phyloP scores from a whole-genome alignment of 1,140 invertebrate species.

The Brachionus asplanchnoidis region DNA sequence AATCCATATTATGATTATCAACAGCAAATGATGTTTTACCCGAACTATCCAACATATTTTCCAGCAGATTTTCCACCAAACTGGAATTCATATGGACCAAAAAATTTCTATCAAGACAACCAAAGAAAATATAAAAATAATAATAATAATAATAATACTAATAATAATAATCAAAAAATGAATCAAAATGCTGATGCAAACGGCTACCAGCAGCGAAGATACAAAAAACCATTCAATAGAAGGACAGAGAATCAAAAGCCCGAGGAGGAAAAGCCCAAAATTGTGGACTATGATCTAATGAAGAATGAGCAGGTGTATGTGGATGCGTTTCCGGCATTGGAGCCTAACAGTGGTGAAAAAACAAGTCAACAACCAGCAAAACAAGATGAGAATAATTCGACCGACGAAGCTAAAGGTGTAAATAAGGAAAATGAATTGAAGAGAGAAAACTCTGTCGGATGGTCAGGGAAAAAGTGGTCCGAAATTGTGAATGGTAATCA shows the following conservation, averaged over 20 bases:
- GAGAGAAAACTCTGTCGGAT: background rate
- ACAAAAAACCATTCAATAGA: background rate
- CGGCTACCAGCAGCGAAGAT: background rate
- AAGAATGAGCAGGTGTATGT: constrained; percentile 3
- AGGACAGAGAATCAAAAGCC: background rate
- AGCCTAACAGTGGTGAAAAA: background rate
- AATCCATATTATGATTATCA: constrained; percentile 9
- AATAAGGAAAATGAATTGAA: background rate
- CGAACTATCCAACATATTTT: constrained; percentile 9
- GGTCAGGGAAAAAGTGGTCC: background rate
- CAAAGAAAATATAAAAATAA: background rate
- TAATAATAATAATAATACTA: no score
- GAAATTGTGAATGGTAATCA: constrained; percentile 11
- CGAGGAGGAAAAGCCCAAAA: background rate
- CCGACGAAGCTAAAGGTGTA: background rate
- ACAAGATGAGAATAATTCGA: background rate
- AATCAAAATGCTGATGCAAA: background rate
- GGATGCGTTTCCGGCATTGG: background rate
- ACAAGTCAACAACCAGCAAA: background rate
- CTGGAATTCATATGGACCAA: background rate
- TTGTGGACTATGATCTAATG: background rate
- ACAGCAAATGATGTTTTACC: background rate
- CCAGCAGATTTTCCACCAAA: background rate
- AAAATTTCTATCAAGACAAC: background rate
- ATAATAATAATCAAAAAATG: background rate